These are phyloP conservation scores for Condylura cristata DNA, from an alignment of 2,113 vertebrate genomes.

Conservation along the genomic window DNA sequence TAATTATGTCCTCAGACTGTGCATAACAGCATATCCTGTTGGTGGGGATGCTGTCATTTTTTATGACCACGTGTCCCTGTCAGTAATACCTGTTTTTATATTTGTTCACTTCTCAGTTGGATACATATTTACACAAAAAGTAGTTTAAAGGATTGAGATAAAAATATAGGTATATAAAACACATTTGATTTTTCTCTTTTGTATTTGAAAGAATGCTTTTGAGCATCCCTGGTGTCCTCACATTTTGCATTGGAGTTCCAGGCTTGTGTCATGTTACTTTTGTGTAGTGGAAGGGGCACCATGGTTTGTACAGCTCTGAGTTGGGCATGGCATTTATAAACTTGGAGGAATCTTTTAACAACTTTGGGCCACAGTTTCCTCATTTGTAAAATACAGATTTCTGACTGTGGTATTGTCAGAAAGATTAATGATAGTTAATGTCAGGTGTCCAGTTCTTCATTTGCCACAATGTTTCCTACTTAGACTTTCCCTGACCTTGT, in stretches of 20 bases:
- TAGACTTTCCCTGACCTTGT: background rate
- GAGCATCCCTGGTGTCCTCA: background rate
- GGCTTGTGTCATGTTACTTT: background rate
- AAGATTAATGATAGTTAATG: background rate
- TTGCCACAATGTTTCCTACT: background rate
- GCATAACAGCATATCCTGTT: background rate
- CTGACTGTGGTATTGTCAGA: background rate
- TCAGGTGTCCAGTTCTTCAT: background rate
- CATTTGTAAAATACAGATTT: background rate
- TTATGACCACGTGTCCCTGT: background rate
- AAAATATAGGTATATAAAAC: background rate
- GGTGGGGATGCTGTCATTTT: background rate
- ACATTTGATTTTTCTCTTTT: constrained; percentile 22
- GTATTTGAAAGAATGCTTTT: background rate
- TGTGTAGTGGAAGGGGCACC: background rate
- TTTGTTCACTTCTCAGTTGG: background rate
- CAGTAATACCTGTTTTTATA: constrained; percentile 16
- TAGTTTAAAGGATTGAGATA: constrained; percentile 28
- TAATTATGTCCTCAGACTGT: constrained; percentile 5
- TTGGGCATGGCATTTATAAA: constrained; percentile 20
- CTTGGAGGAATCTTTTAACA: background rate
- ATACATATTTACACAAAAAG: background rate
- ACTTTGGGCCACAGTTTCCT: background rate
- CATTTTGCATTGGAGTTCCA: background rate
- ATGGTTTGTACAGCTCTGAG: background rate